Base-by-base conservation (phyloP, 2,888 invertebrate genomes). In the Toxonevra muliebris region DNA sequence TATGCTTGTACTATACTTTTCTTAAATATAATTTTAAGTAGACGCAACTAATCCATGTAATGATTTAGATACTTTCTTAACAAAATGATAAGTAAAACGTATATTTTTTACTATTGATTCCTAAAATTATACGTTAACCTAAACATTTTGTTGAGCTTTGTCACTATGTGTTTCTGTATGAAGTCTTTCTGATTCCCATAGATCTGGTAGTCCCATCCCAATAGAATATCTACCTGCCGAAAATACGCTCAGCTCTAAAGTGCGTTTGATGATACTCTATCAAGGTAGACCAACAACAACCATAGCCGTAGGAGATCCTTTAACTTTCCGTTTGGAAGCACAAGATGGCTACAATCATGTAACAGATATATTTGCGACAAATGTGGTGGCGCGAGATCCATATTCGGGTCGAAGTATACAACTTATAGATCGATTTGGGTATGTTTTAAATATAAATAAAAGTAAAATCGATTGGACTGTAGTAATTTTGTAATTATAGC, bases 141-240 rank as follows among this genome's bases (percentile, higher is more conserved):
- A 15, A 17, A 61, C 68, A 73, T 74, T 76, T 74, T 74, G 74
- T 74, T 74, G 67, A 43, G 43, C 12, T 55, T 15, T 43, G 55
- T 45, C 64, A 69, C 71, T 73, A 73, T 73, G 66, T 67, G 71
- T 61, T 72, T 72, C 76, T 75, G 71, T 75, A 75, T 88, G 75
- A 76, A 89, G 88, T 78, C 82, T 87, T 76, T 87, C 85, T 69
- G 85, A 87, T 81, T 80, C 87, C 78, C 87, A 87, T 86, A 94
- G 94, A 79, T 94, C 95, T 30, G 95, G 95, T 75, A 94, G 95
- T 79, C 96, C 96, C 0, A 95, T 95, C 73, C 96, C 95, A 12
- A 95, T 96, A 66, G 96, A 96, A 84, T 95, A 95, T 81, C 87
- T 96, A 8, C 96, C 96, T 19, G 95, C 95, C 13, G 95, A 96